phyloP scores from a whole-genome alignment of 2,888 invertebrate genomes.

The Meloe dianella region DNA sequence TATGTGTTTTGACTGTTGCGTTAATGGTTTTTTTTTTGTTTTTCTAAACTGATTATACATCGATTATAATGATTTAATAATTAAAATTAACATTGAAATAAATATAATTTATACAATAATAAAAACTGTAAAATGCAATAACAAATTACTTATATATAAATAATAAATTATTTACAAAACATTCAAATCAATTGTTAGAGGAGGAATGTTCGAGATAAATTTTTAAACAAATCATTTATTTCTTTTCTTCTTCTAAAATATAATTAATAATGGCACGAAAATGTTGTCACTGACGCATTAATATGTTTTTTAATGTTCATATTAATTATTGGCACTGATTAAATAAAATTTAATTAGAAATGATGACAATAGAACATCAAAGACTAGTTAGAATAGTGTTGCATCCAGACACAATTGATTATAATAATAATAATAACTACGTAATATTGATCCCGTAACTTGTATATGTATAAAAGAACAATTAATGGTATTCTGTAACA shows the following conservation, averaged over 20 bases:
- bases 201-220: background rate
- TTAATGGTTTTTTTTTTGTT: constrained; percentile 17
- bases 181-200: no score
- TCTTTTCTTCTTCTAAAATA: no score
- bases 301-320: background rate
- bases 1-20: no score
- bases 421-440: constrained; percentile 16
- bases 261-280: constrained; percentile 34
- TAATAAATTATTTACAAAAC: constrained; percentile 28
- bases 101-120: constrained; percentile 37
- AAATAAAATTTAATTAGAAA: background rate
- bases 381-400: constrained; percentile 5
- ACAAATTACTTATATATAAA: constrained; percentile 29
- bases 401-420: background rate
- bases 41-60: constrained; percentile 16
- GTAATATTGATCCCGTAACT: constrained; percentile 32
- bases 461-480: constrained; percentile 26
- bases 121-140: constrained; percentile 33
- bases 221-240: no score
- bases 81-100: constrained; percentile 33
- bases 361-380: background rate
- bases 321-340: background rate
- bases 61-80: constrained; percentile 28
- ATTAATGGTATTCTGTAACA: background rate
- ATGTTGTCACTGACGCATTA: background rate